phyloP scores from a whole-genome alignment of 2,888 invertebrate genomes.

The Tetanocera ferruginea region DNA sequence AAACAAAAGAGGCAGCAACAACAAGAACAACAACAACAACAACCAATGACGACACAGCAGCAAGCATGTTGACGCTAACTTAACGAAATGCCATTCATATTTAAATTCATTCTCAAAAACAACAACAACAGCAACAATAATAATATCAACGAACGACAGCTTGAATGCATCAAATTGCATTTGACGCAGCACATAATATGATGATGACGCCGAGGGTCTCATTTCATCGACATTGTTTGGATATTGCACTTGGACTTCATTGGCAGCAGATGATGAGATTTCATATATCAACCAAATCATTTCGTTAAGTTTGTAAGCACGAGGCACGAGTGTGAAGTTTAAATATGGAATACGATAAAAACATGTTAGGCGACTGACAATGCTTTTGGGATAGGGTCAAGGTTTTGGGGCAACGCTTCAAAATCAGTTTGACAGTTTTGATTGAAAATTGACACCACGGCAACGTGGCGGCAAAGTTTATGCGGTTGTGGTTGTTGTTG shows the following conservation, averaged over 20 bases:
- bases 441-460: conserved; percentile 37
- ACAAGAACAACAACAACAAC: conserved; percentile 1
- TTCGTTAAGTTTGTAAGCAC: conserved; percentile 9
- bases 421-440: conserved; percentile 28
- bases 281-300: conserved; percentile 19
- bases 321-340: not conserved
- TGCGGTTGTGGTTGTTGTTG: not conserved
- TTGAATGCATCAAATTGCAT: conserved; percentile 43
- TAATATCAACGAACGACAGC: not conserved
- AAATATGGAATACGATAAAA: not conserved
- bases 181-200: conserved; percentile 34
- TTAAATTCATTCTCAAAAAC: conserved; percentile 30
- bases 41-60: conserved; percentile 24
- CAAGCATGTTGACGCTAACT: not conserved
- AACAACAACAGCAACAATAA: not conserved
- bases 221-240: conserved; percentile 19
- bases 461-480: not conserved
- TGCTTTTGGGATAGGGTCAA: conserved; percentile 37
- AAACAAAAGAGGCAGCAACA: conserved; percentile 27
- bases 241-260: conserved; percentile 18
- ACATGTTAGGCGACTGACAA: conserved; percentile 7
- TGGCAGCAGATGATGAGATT: conserved; percentile 4
- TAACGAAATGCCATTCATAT: conserved; percentile 38
- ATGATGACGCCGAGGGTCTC: conserved; percentile 17
- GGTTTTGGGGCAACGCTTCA: conserved; percentile 29